Base-by-base conservation (phyloP, 2,113 vertebrate genomes). In the Vanacampus margaritifer region DNA sequence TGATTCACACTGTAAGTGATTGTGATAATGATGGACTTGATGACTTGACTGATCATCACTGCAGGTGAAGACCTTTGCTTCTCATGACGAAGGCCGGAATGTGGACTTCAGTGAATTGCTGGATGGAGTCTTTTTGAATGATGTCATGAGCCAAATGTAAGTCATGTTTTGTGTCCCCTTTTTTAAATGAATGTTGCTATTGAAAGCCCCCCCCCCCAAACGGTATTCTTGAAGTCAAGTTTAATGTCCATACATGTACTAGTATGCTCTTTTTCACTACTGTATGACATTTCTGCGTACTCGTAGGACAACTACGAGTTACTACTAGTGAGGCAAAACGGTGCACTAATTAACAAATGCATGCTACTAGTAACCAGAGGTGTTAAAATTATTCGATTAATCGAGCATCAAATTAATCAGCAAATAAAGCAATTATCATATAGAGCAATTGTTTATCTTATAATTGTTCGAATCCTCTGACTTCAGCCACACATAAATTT, bases 141-240 rank as follows among this genome's bases (percentile, higher is more conserved):
- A 86, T 51, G 81, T 91, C 24, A 91, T 91, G 89, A 74, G 72
- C 41, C 80, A 91, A 73, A 91, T 91, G 90, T 91, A 79, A 90
- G 89, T 87, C 36, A 14, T 19, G 37, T 24, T 45, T 36, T 67
- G 45, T 39, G 39, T 14, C 14, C 16, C 5, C 26, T 6, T 64
- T 21, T 35, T 32, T 9, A 23, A n/a, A 23, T 51, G 7, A 51
- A 51, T 51, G 50, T 23, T 23, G 12, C 21, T 14, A 56, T 28
- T 6, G 13, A 28, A 56, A 6, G 24, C n/a, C n/a, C n/a, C n/a
- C n/a, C n/a, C n/a, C n/a, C n/a, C n/a, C n/a, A n/a, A n/a, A n/a
- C n/a, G n/a, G n/a, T n/a, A n/a, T n/a, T n/a, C n/a, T n/a, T n/a
- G n/a, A n/a, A n/a, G n/a, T n/a, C n/a, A n/a, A n/a, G n/a, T n/a